phyloP scores from a whole-genome alignment of 2,888 invertebrate species.

The Cactoblastis cactorum region DNA sequence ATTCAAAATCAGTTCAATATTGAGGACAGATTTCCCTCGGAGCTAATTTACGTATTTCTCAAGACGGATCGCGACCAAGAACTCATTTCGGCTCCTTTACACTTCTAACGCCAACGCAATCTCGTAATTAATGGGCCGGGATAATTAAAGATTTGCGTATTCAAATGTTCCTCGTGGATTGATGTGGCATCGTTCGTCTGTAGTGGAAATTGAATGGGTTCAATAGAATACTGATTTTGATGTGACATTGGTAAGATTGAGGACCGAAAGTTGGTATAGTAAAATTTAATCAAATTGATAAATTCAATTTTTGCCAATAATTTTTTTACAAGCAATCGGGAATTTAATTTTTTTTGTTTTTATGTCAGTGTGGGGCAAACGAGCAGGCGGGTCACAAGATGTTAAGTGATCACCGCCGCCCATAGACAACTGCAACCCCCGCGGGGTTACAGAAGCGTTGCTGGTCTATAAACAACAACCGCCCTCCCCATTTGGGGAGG shows the following conservation, averaged over 20 bases:
- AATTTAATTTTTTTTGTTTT: no score
- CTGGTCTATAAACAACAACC: no score
- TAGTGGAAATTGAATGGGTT: not conserved
- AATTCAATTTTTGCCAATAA: no score
- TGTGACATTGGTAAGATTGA: not conserved
- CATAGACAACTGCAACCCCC: no score
- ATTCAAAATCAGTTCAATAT: not conserved
- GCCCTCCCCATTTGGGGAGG: no score
- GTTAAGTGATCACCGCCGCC: no score
- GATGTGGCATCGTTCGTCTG: not conserved
- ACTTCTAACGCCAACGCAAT: conserved; percentile 60
- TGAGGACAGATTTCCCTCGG: conserved; percentile 21
- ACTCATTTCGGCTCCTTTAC: conserved; percentile 67
- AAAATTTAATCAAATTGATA: no score
- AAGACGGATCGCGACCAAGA: conserved; percentile 46
- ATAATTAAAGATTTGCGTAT: conserved; percentile 51
- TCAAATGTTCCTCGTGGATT: conserved; percentile 9
- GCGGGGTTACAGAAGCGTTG: no score
- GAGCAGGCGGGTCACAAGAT: no score
- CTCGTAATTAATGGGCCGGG: conserved; percentile 55
- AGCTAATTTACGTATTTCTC: conserved; percentile 42
- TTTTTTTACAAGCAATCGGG: no score
- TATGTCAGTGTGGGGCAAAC: no score
- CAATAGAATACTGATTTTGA: not conserved
- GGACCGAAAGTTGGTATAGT: no score